phyloP scores from a whole-genome alignment of 2,888 invertebrate species.

The Auanema sp. region DNA sequence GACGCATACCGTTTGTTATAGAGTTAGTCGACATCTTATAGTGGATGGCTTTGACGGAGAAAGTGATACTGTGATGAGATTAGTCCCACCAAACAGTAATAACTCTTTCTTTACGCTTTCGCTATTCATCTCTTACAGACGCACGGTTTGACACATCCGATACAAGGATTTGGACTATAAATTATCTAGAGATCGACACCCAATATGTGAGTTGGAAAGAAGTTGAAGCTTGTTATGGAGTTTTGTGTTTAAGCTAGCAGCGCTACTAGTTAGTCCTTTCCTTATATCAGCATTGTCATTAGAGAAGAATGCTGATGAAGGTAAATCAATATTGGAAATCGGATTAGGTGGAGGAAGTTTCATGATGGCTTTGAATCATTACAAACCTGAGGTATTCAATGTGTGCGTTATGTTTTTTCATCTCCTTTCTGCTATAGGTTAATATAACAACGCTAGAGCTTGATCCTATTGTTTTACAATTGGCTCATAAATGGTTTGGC shows the following conservation, averaged over 20 bases:
- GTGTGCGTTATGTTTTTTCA: no score
- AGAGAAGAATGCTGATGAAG: conserved; percentile 24
- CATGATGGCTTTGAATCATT: conserved; percentile 53
- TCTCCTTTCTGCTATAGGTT: conserved; percentile 26
- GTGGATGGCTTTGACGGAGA: conserved; percentile 46
- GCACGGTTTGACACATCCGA: conserved; percentile 35
- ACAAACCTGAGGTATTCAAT: conserved; percentile 37
- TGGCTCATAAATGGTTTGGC: conserved; percentile 56
- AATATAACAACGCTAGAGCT: conserved; percentile 55
- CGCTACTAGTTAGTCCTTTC: conserved; percentile 32
- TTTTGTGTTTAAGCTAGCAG: conserved; percentile 29
- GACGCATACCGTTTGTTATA: background rate
- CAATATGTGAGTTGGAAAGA: conserved; percentile 34
- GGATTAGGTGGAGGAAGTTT: conserved; percentile 56
- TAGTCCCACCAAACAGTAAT: conserved; percentile 37
- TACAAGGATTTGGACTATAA: conserved; percentile 37
- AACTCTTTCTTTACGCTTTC: background rate
- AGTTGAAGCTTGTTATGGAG: background rate
- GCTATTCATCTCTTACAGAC: background rate
- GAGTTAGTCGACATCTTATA: conserved; percentile 38
- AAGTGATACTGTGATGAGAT: conserved; percentile 39
- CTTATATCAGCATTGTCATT: conserved; percentile 30
- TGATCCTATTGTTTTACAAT: conserved; percentile 43
- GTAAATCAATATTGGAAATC: conserved; percentile 34
- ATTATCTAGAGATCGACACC: conserved; percentile 26